These are phyloP conservation scores for Nomada ferruginata DNA, from an alignment of 2,888 invertebrate genomes.

Conservation along the genomic window DNA sequence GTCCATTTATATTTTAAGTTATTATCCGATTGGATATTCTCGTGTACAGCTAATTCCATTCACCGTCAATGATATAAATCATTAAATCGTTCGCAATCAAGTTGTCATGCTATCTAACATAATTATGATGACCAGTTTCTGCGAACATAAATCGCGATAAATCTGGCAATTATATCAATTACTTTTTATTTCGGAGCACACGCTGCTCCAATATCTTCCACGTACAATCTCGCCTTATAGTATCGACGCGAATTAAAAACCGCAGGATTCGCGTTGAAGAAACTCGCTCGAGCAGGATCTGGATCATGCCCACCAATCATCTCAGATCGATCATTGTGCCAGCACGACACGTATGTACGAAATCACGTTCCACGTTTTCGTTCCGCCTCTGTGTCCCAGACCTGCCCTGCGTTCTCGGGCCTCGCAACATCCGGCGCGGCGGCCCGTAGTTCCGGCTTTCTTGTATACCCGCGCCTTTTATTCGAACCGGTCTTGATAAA, in stretches of 20 bases:
- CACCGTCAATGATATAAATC: too few relatives aligned
- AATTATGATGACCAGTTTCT: too few relatives aligned
- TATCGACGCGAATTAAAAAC: background rate
- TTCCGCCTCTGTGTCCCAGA: slow-evolving; percentile 73
- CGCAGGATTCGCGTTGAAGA: background rate
- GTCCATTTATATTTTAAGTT: too few relatives aligned
- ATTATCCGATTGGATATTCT: too few relatives aligned
- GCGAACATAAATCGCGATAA: too few relatives aligned
- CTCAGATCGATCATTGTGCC: slow-evolving; percentile 11
- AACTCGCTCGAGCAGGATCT: slow-evolving; percentile 21
- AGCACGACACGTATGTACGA: slow-evolving; percentile 30
- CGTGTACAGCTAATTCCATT: too few relatives aligned
- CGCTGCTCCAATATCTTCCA: background rate
- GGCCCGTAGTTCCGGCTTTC: slow-evolving; percentile 81
- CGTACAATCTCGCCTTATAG: background rate
- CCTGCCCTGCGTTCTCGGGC: slow-evolving; percentile 65
- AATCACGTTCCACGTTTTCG: slow-evolving; percentile 63
- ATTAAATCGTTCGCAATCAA: too few relatives aligned
- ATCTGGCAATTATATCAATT: too few relatives aligned
- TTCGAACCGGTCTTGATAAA: slow-evolving; percentile 47
- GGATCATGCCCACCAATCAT: background rate
- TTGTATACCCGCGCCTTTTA: slow-evolving; percentile 52
- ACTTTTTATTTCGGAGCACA: too few relatives aligned
- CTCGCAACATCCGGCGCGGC: slow-evolving; percentile 80
- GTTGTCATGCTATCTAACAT: too few relatives aligned